Percentiles rank a stretch among this genome's conserved stretches.
Evolutionary conservation across 2,888 invertebrate genomes (phyloP).

Genomic region (Brachynemurus nebulosus): DNA sequence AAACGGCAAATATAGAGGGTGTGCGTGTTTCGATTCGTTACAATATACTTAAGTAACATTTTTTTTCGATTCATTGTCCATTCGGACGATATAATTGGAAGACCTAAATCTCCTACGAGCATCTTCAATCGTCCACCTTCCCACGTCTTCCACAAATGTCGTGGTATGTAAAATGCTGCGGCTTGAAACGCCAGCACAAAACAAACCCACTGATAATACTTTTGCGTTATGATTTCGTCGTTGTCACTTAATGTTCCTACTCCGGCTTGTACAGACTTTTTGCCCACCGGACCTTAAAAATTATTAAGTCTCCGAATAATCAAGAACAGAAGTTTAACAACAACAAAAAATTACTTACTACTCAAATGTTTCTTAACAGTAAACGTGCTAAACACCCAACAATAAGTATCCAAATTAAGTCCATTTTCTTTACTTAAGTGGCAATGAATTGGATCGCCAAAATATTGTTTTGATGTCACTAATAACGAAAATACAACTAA

Average conservation of each 20-base stretch:
- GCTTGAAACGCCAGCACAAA: slow-evolving; percentile 53
- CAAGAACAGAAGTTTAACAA: background rate
- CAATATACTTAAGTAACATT: slow-evolving; percentile 42
- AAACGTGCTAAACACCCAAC: slow-evolving; percentile 67
- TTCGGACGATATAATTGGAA: slow-evolving; percentile 39
- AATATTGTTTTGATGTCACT: slow-evolving; percentile 69
- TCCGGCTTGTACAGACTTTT: slow-evolving; percentile 36
- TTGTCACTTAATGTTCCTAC: slow-evolving; percentile 32
- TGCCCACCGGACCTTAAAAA: slow-evolving; percentile 13
- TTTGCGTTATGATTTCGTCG: slow-evolving; percentile 41
- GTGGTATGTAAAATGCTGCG: slow-evolving; percentile 50
- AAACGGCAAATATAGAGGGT: slow-evolving; percentile 52
- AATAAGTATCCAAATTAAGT: slow-evolving; percentile 57
- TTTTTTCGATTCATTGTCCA: slow-evolving; percentile 41
- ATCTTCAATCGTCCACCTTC: slow-evolving; percentile 48
- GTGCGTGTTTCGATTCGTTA: slow-evolving; percentile 40
- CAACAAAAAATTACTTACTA: slow-evolving; percentile 26
- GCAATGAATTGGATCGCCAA: slow-evolving; percentile 75
- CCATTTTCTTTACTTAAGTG: slow-evolving; percentile 39
- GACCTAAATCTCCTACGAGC: slow-evolving; percentile 44
- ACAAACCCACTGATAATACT: slow-evolving; percentile 62
- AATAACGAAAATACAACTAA: slow-evolving; percentile 58
- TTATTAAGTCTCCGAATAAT: background rate
- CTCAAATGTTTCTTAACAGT: slow-evolving; percentile 36
- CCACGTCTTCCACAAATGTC: slow-evolving; percentile 59